A percentile compares a stretch with the other conserved stretches of the same genome.
Conservation (phyloP, 2,113 vertebrate genomes). For the Leptodactylus fuscus region DNA sequence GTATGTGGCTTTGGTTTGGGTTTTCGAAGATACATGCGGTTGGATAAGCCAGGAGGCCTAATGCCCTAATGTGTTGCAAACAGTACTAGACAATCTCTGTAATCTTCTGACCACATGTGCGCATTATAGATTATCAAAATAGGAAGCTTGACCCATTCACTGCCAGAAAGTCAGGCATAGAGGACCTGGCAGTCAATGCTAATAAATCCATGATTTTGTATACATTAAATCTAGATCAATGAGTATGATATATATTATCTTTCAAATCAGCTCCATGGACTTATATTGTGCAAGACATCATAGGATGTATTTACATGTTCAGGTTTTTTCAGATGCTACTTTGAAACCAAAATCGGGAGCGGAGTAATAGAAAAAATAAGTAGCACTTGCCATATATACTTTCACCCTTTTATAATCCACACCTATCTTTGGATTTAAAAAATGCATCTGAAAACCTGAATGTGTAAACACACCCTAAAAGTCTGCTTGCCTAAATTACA, state of each 20-base stretch:
- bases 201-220: background rate
- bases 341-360: too few relatives aligned
- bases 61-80: slow-evolving; percentile 54
- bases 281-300: background rate
- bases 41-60: slow-evolving; percentile 48
- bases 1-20: background rate
- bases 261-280: background rate
- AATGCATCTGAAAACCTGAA: too few relatives aligned
- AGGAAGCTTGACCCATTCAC: slow-evolving; percentile 34
- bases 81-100: slow-evolving; percentile 49
- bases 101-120: slow-evolving; percentile 56
- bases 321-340: too few relatives aligned
- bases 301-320: background rate
- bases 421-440: too few relatives aligned
- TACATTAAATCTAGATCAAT: background rate
- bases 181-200: background rate
- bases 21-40: slow-evolving; percentile 8
- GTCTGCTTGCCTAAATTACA: background rate
- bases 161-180: slow-evolving; percentile 14
- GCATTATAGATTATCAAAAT: slow-evolving; percentile 47
- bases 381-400: too few relatives aligned
- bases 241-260: too few relatives aligned
- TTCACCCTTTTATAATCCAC: too few relatives aligned
- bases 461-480: too few relatives aligned
- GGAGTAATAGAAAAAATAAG: too few relatives aligned